Evolutionary conservation across 2,113 vertebrate species (phyloP).

Genomic region (Lycocorax pyrrhopterus): DNA sequence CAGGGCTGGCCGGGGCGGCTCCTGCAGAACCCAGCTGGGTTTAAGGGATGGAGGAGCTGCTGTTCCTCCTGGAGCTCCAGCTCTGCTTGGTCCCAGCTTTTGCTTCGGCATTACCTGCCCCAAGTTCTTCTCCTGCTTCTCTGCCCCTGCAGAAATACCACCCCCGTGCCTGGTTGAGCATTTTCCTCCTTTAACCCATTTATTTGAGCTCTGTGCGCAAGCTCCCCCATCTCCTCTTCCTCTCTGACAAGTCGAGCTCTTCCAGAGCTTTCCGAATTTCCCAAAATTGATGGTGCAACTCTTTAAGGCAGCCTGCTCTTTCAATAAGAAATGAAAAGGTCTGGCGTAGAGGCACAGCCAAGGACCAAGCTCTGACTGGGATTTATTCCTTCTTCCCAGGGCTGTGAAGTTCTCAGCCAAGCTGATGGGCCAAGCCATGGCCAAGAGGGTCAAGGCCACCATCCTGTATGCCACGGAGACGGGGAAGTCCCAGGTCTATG

Average conservation of each 20-base stretch:
- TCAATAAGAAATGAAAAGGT: not conserved
- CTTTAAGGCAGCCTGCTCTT: not conserved
- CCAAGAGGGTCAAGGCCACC: conserved; percentile 96
- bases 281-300: not conserved
- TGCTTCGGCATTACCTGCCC: not conserved
- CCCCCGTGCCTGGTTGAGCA: not conserved
- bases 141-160: not conserved
- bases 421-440: conserved; percentile 98
- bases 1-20: not conserved
- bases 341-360: not conserved
- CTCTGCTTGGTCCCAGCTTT: not conserved
- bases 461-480: conserved; percentile 96
- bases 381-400: conserved; percentile 64
- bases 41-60: not conserved
- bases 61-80: not conserved
- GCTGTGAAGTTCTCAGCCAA: conserved; percentile 98
- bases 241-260: not conserved
- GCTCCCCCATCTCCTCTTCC: not conserved
- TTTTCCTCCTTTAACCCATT: not conserved
- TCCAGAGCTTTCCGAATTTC: not conserved
- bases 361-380: not conserved
- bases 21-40: not conserved
- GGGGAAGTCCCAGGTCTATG: conserved; percentile 93
- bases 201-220: not conserved
- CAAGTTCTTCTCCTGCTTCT: not conserved